Percentiles rank a stretch among this genome's conserved stretches.
phyloP scores from a whole-genome alignment of 2,797 vertebrate species.

The Sebastes aleutianus region DNA sequence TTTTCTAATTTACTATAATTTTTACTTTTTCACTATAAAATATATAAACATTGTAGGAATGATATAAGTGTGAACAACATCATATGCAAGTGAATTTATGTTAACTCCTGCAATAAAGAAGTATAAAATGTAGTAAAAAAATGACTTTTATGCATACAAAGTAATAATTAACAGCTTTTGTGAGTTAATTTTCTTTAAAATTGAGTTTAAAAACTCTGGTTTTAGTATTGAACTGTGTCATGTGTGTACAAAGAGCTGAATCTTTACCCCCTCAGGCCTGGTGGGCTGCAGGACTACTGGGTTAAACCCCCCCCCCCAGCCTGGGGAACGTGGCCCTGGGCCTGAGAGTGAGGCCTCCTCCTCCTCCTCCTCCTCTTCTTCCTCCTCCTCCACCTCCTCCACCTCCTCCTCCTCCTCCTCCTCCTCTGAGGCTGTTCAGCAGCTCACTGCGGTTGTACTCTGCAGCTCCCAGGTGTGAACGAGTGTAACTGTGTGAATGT shows the following conservation, averaged over 20 bases:
- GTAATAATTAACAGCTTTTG: not conserved
- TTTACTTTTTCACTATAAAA: too few relatives aligned
- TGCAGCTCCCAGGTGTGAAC: slow-evolving; percentile 48
- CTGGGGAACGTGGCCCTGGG: not conserved
- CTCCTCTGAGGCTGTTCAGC: slow-evolving; percentile 13
- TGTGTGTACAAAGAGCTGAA: not conserved
- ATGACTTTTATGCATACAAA: not conserved
- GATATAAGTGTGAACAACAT: too few relatives aligned
- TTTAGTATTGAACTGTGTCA: not conserved
- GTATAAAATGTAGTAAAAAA: not conserved
- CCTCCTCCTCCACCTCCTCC: too few relatives aligned
- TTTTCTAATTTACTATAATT: too few relatives aligned
- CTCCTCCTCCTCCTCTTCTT: too few relatives aligned
- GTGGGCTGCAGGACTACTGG: not conserved
- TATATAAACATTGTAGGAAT: too few relatives aligned
- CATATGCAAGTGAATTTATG: too few relatives aligned
- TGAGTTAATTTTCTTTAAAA: not conserved
- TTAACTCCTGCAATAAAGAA: too few relatives aligned
- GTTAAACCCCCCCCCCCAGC: not conserved
- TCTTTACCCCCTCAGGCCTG: not conserved
- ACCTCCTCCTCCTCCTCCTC: not conserved
- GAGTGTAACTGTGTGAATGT: slow-evolving; percentile 46
- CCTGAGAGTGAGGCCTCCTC: not conserved
- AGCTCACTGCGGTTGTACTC: slow-evolving; percentile 36
- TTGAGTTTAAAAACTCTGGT: not conserved